Evolutionary conservation across 2,888 invertebrate genomes (phyloP), one percentile per base, ranked within the genome.

Genomic region (Habrosyne pyritoides): DNA sequence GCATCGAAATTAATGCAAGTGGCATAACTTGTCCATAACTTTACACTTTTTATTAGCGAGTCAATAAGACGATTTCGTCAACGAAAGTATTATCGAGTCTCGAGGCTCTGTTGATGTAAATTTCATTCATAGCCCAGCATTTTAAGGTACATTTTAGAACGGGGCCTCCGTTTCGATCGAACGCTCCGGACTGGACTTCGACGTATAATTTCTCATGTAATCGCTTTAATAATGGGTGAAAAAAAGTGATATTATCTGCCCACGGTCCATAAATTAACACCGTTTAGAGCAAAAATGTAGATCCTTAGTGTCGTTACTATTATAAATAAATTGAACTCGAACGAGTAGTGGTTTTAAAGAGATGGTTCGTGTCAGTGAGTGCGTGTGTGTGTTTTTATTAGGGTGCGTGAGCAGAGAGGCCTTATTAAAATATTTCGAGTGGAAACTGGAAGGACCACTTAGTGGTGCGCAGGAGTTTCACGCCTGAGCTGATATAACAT

Each of bases 401-500:
- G 87, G 89, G 86, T 90, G 91, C 91, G 92, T 91, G 92, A 87
- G 89, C 89, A 87, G 89, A 84, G 89, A 86, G 86, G 88, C 87
- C 91, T 91, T 92, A 92, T 91, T 92, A 92, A 91, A 92, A 92
- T 91, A 92, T 92, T 92, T 92, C 90, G 91, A 91, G 86, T 91
- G 87, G 91, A 92, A 92, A 92, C 92, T 92, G 92, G 92, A 90
- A 91, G 92, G 91, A 89, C 92, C 92, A 92, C 92, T 92, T 92
- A 92, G 91, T 87, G 89, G 83, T 87, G 89, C 91, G 88, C 91
- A 90, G 91, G 92, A 91, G 92, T 92, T 92, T 92, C 92, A 91
- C 92, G 92, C 92, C 91, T 87, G 89, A 79, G 75, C 87, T 89
- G 91, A 91, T 92, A 91, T 87, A 89, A 91, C 92, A 90, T 91